These are phyloP conservation scores for Eupithecia vulgata DNA, from an alignment of 2,888 invertebrate species.

Conservation along the genomic window DNA sequence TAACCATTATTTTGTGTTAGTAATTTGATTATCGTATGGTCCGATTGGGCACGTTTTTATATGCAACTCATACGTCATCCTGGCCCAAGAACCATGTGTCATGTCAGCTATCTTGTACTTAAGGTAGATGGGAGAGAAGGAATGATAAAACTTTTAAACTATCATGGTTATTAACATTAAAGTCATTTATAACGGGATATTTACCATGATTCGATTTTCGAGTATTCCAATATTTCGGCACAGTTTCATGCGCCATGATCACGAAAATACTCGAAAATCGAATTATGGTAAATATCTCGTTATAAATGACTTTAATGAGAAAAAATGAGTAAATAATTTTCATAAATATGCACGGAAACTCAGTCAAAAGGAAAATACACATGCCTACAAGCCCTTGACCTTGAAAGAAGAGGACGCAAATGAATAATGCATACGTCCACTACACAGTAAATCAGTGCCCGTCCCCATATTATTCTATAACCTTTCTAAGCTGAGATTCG, in stretches of 20 bases:
- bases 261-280: too few relatives aligned
- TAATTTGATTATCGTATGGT: background rate
- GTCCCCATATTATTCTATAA: constrained; percentile 54
- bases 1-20: background rate
- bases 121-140: background rate
- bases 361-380: constrained; percentile 24
- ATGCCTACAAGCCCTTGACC: constrained; percentile 31
- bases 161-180: too few relatives aligned
- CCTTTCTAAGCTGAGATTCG: constrained; percentile 52
- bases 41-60: background rate
- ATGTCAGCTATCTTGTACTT: background rate
- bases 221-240: too few relatives aligned
- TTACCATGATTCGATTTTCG: too few relatives aligned
- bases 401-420: constrained; percentile 29
- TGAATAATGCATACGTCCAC: constrained; percentile 41
- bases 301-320: too few relatives aligned
- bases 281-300: too few relatives aligned
- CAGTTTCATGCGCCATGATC: too few relatives aligned
- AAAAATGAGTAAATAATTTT: constrained; percentile 5
- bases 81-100: background rate
- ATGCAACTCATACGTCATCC: background rate
- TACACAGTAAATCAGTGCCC: constrained; percentile 48
- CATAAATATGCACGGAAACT: constrained; percentile 10
- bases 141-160: too few relatives aligned
- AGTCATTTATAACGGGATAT: too few relatives aligned